Evolutionary conservation across 2,888 invertebrate genomes (phyloP).

Genomic region (Sesia bembeciformis): DNA sequence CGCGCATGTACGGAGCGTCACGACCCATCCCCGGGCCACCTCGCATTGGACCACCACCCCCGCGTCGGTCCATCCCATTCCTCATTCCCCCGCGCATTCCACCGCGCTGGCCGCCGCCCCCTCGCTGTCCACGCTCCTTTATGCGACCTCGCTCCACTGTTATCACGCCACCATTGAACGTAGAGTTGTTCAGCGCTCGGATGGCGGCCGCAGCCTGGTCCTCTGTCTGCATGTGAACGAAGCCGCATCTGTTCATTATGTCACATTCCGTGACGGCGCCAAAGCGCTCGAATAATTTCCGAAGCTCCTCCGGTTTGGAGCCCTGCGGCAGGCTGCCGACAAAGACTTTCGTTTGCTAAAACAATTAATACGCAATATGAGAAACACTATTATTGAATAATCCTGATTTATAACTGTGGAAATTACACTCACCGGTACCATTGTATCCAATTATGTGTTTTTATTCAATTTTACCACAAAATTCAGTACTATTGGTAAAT

Average conservation of each 20-base stretch:
- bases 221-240: conserved; percentile 91
- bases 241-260: conserved; percentile 95
- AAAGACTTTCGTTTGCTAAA: conserved; percentile 89
- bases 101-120: conserved; percentile 58
- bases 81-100: conserved; percentile 68
- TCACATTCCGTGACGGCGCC: conserved; percentile 95
- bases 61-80: conserved; percentile 45
- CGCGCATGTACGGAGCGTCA: conserved; percentile 26
- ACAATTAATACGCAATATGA: conserved; percentile 12
- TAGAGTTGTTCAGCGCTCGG: conserved; percentile 83
- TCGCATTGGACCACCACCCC: conserved; percentile 37
- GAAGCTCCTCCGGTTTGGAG: conserved; percentile 87
- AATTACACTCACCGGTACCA: conserved; percentile 59
- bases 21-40: conserved; percentile 52
- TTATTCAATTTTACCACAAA: too few relatives aligned
- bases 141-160: conserved; percentile 89
- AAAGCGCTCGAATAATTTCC: conserved; percentile 87
- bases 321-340: conserved; percentile 93
- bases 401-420: background rate
- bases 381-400: background rate
- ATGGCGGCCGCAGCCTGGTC: conserved; percentile 89
- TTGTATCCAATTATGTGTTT: conserved; percentile 15
- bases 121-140: conserved; percentile 78
- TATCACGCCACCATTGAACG: conserved; percentile 88
- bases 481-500: too few relatives aligned